Base-by-base conservation (phyloP, 2,888 invertebrate species). In the Melikaiella ostensackeni region DNA sequence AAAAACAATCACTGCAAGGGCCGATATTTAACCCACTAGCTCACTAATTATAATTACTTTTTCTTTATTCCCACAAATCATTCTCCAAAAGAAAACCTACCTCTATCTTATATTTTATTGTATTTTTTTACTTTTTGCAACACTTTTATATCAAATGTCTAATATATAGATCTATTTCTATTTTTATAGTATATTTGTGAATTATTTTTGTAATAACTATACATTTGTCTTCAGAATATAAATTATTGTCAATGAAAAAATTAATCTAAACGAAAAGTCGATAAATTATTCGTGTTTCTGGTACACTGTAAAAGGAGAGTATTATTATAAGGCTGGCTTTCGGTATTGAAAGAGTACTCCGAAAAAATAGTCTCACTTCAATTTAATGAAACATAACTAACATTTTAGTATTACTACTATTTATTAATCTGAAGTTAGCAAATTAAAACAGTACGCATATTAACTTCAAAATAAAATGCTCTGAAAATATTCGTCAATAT, bases 61-160 rank as follows among this genome's bases (percentile, higher is more conserved):
- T 61, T 27, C 19, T 38, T 59, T 24, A 30, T 61, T 75, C 55
- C 8, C 35, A 64, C 50, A 55, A 76, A 80, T 38, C 50, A 59
- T 66, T 73, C 21, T 27, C 8, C 2, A 24, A 16, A 24, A 27
- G 30, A 70, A 50, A 46, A 70, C 19, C 70, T 70, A 70, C n/a
- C 2, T n/a, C 27, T 66, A 66, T 13, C 13, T 70, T 70, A 70
- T 7, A 50, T 11, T 27, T 38, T 46, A 76, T 63, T 70, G 16
- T 1, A 46, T 74, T 55, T 61, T n/a, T 66, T 35, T 38, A 42
- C 13, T 16, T 35, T 73, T 63, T 46, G 16, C 63, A 64, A 33
- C 24, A 19, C 62, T 61, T 77, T 61, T n/a, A 77, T 77, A 73
- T 73, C 30, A 74, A 74, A 77, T 63, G 74, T 77, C 50, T 24